phyloP scores from a whole-genome alignment of 2,888 invertebrate genomes.

The Osedax frankpressi region DNA sequence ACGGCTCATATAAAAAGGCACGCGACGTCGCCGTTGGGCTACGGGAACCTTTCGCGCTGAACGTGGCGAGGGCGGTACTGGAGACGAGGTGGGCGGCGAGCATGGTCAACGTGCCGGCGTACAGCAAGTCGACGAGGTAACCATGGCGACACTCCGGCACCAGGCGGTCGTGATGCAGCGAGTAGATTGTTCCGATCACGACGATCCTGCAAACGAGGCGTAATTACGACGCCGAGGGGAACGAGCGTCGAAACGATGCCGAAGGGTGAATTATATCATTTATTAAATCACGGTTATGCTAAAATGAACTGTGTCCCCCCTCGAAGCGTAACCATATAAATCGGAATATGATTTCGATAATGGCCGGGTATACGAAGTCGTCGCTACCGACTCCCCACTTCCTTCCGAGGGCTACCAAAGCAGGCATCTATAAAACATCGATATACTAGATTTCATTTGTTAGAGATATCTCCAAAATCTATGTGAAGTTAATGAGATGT shows the following conservation, averaged over 20 bases:
- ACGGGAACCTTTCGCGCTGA: background rate
- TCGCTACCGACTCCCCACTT: constrained; percentile 82
- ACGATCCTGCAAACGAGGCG: constrained; percentile 50
- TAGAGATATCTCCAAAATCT: too few species aligned
- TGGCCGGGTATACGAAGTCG: constrained; percentile 73
- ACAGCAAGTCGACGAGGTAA: background rate
- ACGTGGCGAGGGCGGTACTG: background rate
- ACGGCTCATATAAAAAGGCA: too few species aligned
- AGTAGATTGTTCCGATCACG: constrained; percentile 4
- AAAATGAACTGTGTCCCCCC: too few species aligned
- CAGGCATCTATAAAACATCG: constrained; percentile 67
- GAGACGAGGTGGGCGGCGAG: background rate
- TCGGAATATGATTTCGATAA: constrained; percentile 48
- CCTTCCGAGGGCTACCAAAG: constrained; percentile 69
- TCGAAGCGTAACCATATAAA: constrained; percentile 50
- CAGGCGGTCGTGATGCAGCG: background rate
- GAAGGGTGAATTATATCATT: too few species aligned
- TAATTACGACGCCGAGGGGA: too few species aligned
- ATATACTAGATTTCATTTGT: too few species aligned
- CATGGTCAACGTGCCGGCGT: background rate
- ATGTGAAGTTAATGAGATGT: too few species aligned
- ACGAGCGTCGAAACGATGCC: too few species aligned
- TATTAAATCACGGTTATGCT: too few species aligned
- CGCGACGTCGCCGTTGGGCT: too few species aligned
- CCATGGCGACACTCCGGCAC: background rate